phyloP scores from a whole-genome alignment of 1,140 invertebrate species.

The Helicorthomorpha holstii region DNA sequence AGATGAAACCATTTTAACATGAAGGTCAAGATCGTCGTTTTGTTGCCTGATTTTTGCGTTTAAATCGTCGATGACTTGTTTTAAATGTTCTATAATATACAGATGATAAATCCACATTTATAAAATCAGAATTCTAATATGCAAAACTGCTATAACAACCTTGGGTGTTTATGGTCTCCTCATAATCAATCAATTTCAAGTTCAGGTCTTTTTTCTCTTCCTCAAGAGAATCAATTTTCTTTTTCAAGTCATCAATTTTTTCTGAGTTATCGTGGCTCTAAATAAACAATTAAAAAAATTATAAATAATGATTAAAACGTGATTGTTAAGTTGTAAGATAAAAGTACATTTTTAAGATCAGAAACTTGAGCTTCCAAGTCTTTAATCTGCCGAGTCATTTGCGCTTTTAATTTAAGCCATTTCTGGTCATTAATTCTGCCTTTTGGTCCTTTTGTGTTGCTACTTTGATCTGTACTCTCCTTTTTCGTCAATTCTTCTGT shows the following conservation, averaged over 20 bases:
- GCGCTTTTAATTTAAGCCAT: conserved; percentile 56
- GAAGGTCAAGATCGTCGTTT: conserved; percentile 27
- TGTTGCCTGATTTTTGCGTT: conserved; percentile 28
- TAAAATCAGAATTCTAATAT: not conserved
- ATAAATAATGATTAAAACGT: not conserved
- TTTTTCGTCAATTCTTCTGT: not conserved
- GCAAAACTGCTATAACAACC: conserved; percentile 6
- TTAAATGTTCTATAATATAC: not conserved
- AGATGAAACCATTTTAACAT: conserved; percentile 38
- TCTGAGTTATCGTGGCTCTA: conserved; percentile 40
- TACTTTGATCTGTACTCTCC: not conserved
- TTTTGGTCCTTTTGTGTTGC: not conserved
- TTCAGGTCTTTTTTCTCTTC: conserved; percentile 79
- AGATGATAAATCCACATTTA: not conserved
- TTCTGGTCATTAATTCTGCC: too few species aligned
- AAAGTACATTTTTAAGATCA: conserved; percentile 27
- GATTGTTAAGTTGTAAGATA: not conserved
- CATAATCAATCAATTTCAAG: conserved; percentile 60
- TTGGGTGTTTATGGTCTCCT: conserved; percentile 33
- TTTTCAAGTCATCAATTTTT: conserved; percentile 49
- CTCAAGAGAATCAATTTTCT: conserved; percentile 63
- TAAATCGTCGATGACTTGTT: conserved; percentile 31
- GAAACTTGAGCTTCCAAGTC: conserved; percentile 63
- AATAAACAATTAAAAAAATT: not conserved
- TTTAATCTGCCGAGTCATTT: conserved; percentile 61